These are phyloP conservation scores for Panorpa germanica DNA, from an alignment of 2,888 invertebrate genomes.

Conservation along the genomic window DNA sequence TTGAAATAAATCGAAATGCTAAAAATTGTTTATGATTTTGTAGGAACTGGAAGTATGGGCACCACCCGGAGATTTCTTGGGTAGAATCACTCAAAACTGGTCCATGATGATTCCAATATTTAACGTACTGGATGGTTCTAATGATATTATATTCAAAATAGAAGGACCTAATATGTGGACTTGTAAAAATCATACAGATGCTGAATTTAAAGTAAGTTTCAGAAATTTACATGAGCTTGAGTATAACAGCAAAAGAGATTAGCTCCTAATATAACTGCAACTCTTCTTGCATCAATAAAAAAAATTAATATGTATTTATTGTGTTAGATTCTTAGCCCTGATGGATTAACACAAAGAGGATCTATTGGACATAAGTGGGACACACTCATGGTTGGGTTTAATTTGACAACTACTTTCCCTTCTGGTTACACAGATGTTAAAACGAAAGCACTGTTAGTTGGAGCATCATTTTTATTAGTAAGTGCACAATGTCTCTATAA, in stretches of 20 bases:
- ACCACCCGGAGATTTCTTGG: conserved; percentile 49
- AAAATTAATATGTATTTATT: conserved; percentile 9
- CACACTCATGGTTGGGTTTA: conserved; percentile 34
- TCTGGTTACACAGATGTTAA: conserved; percentile 55
- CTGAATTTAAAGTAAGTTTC: conserved; percentile 36
- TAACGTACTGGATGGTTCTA: conserved; percentile 41
- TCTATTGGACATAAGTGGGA: conserved; percentile 57
- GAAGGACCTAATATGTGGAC: conserved; percentile 51
- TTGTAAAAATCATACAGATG: conserved; percentile 37
- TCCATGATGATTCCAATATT: conserved; percentile 46
- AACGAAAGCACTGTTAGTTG: conserved; percentile 62
- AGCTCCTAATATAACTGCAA: background rate
- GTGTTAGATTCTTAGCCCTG: conserved; percentile 32
- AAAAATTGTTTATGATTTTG: conserved; percentile 13
- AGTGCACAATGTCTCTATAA: conserved; percentile 14
- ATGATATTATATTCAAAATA: conserved; percentile 43
- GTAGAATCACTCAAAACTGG: conserved; percentile 49
- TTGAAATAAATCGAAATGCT: background rate
- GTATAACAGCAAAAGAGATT: background rate
- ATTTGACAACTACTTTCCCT: too few species aligned
- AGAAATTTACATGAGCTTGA: conserved; percentile 8
- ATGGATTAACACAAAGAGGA: conserved; percentile 39
- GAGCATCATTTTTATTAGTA: conserved; percentile 70
- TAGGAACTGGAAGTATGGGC: conserved; percentile 52
- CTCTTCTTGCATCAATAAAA: conserved; percentile 1